These are phyloP conservation scores for Micrasema minimum DNA, from an alignment of 1,140 invertebrate genomes.

Conservation along the genomic window DNA sequence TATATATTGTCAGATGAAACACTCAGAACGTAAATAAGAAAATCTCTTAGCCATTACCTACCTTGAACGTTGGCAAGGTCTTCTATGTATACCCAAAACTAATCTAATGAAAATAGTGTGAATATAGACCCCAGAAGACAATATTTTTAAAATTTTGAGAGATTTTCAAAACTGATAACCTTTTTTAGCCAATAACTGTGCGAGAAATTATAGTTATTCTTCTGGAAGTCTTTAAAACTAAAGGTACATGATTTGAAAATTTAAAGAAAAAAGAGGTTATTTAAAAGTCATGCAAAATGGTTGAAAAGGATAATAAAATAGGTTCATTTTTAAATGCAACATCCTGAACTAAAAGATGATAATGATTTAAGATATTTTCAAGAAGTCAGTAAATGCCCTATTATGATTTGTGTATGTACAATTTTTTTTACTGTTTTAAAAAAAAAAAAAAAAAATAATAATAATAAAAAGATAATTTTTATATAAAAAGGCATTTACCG, in stretches of 20 bases:
- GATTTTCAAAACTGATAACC: not conserved
- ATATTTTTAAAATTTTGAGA: conserved; percentile 5
- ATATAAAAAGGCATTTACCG: conserved; percentile 33
- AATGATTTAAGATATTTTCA: not conserved
- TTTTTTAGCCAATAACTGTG: not conserved
- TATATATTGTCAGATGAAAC: conserved; percentile 6
- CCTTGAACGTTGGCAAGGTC: conserved; percentile 36
- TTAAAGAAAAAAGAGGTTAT: not conserved
- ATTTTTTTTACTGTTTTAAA: not conserved
- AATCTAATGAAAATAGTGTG: conserved; percentile 15
- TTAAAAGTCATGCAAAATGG: conserved; percentile 9
- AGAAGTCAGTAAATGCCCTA: conserved; percentile 10
- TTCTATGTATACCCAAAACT: conserved; percentile 38
- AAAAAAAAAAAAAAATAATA: too few relatives aligned
- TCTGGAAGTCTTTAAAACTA: conserved; percentile 15
- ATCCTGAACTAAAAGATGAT: not conserved
- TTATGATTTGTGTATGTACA: conserved; percentile 11
- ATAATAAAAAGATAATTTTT: too few relatives aligned
- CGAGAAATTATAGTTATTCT: conserved; percentile 9
- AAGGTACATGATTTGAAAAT: conserved; percentile 6
- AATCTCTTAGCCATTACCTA: conserved; percentile 36
- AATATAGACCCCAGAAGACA: conserved; percentile 28
- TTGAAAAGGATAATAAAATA: not conserved
- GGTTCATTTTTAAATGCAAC: conserved; percentile 1
- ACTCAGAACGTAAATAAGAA: conserved; percentile 1